Percentiles rank a stretch among this genome's conserved stretches.
Conservation (phyloP, 2,797 vertebrate genomes). For the Heterohyrax brucei region DNA sequence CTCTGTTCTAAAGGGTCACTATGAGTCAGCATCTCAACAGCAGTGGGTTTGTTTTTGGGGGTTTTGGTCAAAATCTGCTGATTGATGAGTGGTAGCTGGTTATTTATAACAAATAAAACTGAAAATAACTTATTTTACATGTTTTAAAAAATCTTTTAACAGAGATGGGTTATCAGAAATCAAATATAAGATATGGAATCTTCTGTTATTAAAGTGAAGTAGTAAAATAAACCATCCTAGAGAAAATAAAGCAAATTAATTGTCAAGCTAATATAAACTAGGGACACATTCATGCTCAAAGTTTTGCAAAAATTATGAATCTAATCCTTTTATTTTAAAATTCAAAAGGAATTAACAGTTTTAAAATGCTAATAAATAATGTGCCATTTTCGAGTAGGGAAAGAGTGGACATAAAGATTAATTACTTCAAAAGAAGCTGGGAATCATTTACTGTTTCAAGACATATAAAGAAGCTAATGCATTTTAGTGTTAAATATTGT, state of each 20-base stretch:
- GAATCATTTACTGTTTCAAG: constrained; percentile 73
- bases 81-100: constrained; percentile 77
- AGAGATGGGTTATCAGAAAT: neutral
- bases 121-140: constrained; percentile 65
- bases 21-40: too few species aligned
- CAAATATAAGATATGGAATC: constrained; percentile 52
- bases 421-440: constrained; percentile 15
- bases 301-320: constrained; percentile 46
- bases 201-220: constrained; percentile 82
- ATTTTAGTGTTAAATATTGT: constrained; percentile 80
- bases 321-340: constrained; percentile 56
- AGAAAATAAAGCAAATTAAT: constrained; percentile 64
- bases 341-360: constrained; percentile 37
- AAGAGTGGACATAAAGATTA: constrained; percentile 24
- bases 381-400: constrained; percentile 30
- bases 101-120: constrained; percentile 66
- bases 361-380: constrained; percentile 56
- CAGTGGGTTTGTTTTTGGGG: too few species aligned
- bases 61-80: constrained; percentile 37
- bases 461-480: constrained; percentile 71
- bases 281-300: constrained; percentile 64
- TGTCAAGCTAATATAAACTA: constrained; percentile 65
- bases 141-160: constrained; percentile 43
- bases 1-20: too few species aligned
- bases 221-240: constrained; percentile 70